phyloP scores from a whole-genome alignment of 2,888 invertebrate species.

The Caenorhabditis sp. region DNA sequence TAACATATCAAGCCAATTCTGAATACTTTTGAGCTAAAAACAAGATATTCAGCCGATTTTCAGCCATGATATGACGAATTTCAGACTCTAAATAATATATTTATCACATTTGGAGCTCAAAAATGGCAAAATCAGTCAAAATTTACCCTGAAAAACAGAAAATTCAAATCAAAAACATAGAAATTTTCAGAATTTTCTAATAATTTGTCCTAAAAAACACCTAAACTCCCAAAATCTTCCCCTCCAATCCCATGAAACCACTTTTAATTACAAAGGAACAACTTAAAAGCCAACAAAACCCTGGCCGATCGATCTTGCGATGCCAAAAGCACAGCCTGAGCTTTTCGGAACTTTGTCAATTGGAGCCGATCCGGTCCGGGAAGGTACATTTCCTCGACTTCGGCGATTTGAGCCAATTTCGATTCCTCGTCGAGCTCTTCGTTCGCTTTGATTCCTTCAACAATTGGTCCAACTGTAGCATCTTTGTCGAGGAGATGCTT shows the following conservation, averaged over 20 bases:
- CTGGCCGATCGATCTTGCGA: constrained; percentile 52
- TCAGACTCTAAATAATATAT: no score
- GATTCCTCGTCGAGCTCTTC: constrained; percentile 54
- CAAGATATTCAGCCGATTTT: no score
- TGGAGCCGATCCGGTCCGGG: constrained; percentile 50
- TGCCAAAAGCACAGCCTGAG: constrained; percentile 41
- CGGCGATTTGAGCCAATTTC: constrained; percentile 46
- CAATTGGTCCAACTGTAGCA: constrained; percentile 72
- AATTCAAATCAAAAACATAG: no score
- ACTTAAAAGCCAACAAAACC: constrained; percentile 51
- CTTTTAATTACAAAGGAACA: constrained; percentile 24
- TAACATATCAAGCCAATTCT: no score
- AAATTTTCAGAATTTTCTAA: no score
- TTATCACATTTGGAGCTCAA: no score
- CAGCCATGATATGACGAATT: no score
- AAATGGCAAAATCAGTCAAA: no score
- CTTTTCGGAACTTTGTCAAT: constrained; percentile 35
- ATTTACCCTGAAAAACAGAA: no score
- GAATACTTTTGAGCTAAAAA: no score
- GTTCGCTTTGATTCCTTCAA: constrained; percentile 54
- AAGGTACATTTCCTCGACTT: constrained; percentile 63
- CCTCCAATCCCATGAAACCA: background rate
- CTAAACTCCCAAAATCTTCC: background rate
- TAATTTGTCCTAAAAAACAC: no score
- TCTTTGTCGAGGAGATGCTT: constrained; percentile 72